Conservation (phyloP, 2,888 invertebrate species). For the Mimachlamys varia region DNA sequence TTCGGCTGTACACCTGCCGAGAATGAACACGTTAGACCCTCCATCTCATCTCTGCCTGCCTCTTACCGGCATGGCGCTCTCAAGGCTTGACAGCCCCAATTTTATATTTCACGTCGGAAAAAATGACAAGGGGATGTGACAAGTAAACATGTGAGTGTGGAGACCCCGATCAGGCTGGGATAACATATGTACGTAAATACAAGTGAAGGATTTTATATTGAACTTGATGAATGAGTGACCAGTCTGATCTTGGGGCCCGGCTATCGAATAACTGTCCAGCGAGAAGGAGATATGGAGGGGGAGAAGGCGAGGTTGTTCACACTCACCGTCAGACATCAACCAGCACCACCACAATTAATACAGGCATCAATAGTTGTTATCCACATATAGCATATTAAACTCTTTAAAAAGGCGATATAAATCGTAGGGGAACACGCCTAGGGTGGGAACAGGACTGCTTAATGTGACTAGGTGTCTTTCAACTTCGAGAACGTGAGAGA, state of each 20-base stretch:
- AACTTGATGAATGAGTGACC: slow-evolving; percentile 48
- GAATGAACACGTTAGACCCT: neutral
- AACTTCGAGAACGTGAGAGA: slow-evolving; percentile 1
- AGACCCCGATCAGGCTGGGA: slow-evolving; percentile 37
- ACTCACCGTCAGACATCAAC: neutral
- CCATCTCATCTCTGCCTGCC: neutral
- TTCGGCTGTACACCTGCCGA: slow-evolving; percentile 28
- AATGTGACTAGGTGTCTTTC: slow-evolving; percentile 6
- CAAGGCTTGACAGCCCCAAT: slow-evolving; percentile 48
- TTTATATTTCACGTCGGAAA: slow-evolving; percentile 52
- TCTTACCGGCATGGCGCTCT: slow-evolving; percentile 25
- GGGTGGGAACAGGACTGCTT: neutral
- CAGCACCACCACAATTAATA: slow-evolving; percentile 13
- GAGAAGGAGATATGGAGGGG: neutral
- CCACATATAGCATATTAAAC: slow-evolving; percentile 26
- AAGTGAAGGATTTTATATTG: slow-evolving; percentile 24
- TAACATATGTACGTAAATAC: slow-evolving; percentile 37
- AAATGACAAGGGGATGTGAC: slow-evolving; percentile 51
- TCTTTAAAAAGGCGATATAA: slow-evolving; percentile 27
- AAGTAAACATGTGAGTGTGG: slow-evolving; percentile 46
- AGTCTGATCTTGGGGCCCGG: slow-evolving; percentile 19
- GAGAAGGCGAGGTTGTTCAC: slow-evolving; percentile 17
- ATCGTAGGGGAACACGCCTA: neutral
- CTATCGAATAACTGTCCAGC: slow-evolving; percentile 32
- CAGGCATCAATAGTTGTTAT: slow-evolving; percentile 14